Evolutionary conservation across 2,113 vertebrate species (phyloP).

Genomic region (Hippolais icterina): DNA sequence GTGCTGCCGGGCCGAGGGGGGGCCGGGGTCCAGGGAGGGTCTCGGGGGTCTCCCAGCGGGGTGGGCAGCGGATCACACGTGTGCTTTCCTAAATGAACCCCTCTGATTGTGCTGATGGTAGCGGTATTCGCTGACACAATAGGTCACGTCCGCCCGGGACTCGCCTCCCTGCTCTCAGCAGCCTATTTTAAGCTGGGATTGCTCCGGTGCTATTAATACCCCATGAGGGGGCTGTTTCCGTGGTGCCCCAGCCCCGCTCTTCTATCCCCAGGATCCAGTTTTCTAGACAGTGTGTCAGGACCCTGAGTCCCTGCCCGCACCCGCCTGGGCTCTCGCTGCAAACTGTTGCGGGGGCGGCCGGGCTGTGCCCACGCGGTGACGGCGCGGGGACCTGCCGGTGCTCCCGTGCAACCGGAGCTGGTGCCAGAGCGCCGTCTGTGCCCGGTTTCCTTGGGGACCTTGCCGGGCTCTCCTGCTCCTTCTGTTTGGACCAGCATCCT

Average conservation of each 20-base stretch:
- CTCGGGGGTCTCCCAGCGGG: not conserved
- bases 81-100: not conserved
- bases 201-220: constrained; percentile 62
- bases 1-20: accelerated
- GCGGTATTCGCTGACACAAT: constrained; percentile 47
- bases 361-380: not conserved
- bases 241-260: not conserved
- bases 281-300: not conserved
- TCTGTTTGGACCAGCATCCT: accelerated
- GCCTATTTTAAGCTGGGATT: constrained; percentile 62
- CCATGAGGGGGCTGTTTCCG: constrained; percentile 15
- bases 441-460: not conserved
- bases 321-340: not conserved
- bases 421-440: accelerated
- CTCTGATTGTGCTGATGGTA: not conserved
- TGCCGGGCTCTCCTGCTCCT: not conserved
- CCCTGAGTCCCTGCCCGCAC: not conserved
- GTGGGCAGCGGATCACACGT: not conserved
- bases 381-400: not conserved
- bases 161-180: constrained; percentile 38
- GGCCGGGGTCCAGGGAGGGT: not conserved
- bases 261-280: not conserved
- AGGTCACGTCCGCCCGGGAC: constrained; percentile 47
- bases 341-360: not conserved
- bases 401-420: not conserved